Base-by-base conservation (phyloP, 2,888 invertebrate genomes). In the Caenorhabditis sp. region DNA sequence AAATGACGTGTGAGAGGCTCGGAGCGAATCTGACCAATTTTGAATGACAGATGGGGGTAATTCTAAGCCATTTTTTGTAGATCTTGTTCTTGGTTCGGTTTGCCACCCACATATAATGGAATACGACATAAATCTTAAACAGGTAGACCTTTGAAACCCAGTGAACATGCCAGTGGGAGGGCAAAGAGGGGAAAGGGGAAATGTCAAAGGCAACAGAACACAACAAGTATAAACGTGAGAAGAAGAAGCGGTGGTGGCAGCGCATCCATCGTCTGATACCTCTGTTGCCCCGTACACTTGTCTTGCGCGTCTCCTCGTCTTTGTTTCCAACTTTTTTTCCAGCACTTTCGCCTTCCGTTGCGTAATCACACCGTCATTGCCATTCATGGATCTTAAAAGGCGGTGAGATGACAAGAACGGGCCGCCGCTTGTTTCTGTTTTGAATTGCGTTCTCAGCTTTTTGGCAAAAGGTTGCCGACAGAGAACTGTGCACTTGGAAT, bases 271-370 rank as follows among this genome's bases (percentile, higher is more conserved):
- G 61, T 72, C 64, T 62, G 62, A 71, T 61, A 61, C 72, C 53
- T 56, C 61, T 22, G 32, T 22, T 20, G 35, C 37, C 55, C 20
- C 32, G 13, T 11, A 44, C 62, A 53, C 50, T 37, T 72, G 35
- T 56, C 62, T n/a, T 24, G n/a, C n/a, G n/a, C 28, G 40, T 18
- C 40, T 8, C 20, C 61, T n/a, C n/a, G 4, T 56, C 72, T 72
- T 72, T 72, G 72, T 72, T 72, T 72, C 72, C 56, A n/a, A 47
- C 47, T 71, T 40, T 50, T n/a, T 71, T 61, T 71, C 71, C 72
- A 72, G 72, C 44, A 72, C 55, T 64, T 72, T 74, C 50, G 32
- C 58, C 24, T 55, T 64, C 26, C 37, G 50, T 65, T 65, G 28
- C 72, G 65, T 65, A 74, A 74, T 65, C 65, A 51, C 32, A 64